These are phyloP conservation scores for Macaria liturata DNA, from an alignment of 2,888 invertebrate species.

Conservation along the genomic window DNA sequence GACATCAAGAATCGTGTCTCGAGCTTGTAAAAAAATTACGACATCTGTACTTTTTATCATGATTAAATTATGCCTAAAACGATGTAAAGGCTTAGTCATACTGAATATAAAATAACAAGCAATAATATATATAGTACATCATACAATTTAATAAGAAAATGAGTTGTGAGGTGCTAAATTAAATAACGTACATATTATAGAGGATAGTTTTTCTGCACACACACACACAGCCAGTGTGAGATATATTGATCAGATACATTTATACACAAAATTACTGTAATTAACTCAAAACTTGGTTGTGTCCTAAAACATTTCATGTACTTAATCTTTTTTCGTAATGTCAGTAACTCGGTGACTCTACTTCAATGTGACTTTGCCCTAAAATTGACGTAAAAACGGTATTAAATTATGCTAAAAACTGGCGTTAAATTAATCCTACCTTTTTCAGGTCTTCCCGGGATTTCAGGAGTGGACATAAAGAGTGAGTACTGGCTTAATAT, in stretches of 20 bases:
- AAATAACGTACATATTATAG: no score
- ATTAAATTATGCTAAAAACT: constrained; percentile 28
- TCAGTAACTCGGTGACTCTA: no score
- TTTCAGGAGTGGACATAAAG: constrained; percentile 34
- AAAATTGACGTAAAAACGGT: constrained; percentile 12
- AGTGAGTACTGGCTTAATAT: constrained; percentile 39
- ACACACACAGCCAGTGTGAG: no score
- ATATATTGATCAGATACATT: no score
- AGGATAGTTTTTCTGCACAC: no score
- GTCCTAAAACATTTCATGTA: no score
- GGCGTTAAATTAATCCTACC: constrained; percentile 32
- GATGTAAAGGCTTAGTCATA: constrained; percentile 3
- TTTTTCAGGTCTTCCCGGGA: constrained; percentile 41
- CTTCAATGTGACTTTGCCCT: not conserved
- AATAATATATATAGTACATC: no score
- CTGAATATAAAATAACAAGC: not conserved
- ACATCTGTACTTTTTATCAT: constrained; percentile 18
- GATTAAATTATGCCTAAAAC: constrained; percentile 18
- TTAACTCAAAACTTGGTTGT: no score
- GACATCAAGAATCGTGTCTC: constrained; percentile 12
- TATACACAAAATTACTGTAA: no score
- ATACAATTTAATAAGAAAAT: no score
- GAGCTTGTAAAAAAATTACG: constrained; percentile 13
- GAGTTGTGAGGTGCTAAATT: no score
- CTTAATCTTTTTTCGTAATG: no score